Evolutionary conservation across 2,113 vertebrate species (phyloP), one percentile per base, ranked within the genome.

Genomic region (Myrmophylax atrothorax): DNA sequence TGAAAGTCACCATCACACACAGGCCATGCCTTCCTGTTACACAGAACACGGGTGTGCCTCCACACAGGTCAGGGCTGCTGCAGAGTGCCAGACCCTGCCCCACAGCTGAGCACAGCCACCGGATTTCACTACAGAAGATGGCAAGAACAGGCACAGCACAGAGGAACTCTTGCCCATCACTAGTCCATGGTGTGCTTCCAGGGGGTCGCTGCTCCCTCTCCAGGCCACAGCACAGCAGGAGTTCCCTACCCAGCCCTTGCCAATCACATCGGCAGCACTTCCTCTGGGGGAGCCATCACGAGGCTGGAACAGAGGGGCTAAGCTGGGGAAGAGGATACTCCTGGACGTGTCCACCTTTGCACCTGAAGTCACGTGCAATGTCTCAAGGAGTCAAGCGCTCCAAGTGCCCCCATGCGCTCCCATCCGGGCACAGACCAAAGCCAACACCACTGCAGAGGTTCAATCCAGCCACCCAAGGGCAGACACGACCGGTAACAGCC

Each of bases 1-100:
- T 46, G 58, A 42, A 42, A 90, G 84, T 73, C 78, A 76, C 49
- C 70, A 50, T 12, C 31, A 22, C 31, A 12, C 69, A 24, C 13
- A 42, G 29, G 38, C 9, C 40, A 31, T 1, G 52, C 47, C 69
- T 18, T 33, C 17, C 42, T 4, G 4, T 33, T 18, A 42, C 0
- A 40, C 1, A 72, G 64, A 73, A 68, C n/a, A 70, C 0, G 0
- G 52, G 13, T 0, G 12, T 18, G 37, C 25, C n/a, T 44, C 46
- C 40, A 23, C 35, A 58, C 4, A 29, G 29, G 38, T 10, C 73
- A 64, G 60, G 4, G 52, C 47, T 70, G 60, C 72, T 25, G 0
- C 0, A 44, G 38, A 0, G 1, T 17, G 58, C 28, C 55, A 59
- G 63, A 31, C 50, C 49, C 59, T 23, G 52, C 14, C 59, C 84